These are phyloP conservation scores for Nudaria mundana DNA, from an alignment of 2,888 invertebrate species.

Conservation along the genomic window DNA sequence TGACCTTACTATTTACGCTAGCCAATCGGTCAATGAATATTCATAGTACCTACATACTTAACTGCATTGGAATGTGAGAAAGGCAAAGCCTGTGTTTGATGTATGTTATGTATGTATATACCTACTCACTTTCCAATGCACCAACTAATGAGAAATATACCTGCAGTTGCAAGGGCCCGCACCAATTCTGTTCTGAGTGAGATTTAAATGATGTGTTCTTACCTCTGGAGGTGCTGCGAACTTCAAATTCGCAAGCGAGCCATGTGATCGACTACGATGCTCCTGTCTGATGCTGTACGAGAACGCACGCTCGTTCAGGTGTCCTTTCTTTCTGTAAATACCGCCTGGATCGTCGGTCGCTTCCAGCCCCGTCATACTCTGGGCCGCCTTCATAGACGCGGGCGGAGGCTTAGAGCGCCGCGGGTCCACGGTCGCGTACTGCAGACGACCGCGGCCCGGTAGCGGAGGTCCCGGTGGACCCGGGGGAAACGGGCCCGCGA, in stretches of 20 bases:
- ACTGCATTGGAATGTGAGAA: constrained; percentile 7
- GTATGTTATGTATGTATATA: too few relatives aligned
- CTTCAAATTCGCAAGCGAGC: constrained; percentile 94
- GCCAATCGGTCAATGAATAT: constrained; percentile 16
- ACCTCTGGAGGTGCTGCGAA: constrained; percentile 88
- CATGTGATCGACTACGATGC: constrained; percentile 95
- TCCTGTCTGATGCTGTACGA: constrained; percentile 97
- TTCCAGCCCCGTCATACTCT: constrained; percentile 84
- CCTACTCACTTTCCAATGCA: neutral
- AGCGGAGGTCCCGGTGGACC: constrained; percentile 52
- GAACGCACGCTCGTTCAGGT: constrained; percentile 95
- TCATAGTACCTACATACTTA: constrained; percentile 10
- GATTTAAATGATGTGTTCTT: constrained; percentile 31
- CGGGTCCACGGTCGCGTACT: constrained; percentile 84
- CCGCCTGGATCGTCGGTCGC: constrained; percentile 84
- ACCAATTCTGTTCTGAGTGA: too few relatives aligned
- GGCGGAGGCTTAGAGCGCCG: constrained; percentile 83
- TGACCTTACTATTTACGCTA: constrained; percentile 19
- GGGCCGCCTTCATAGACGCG: constrained; percentile 84
- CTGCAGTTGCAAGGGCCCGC: neutral
- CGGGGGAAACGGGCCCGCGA: constrained; percentile 67
- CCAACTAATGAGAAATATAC: neutral
- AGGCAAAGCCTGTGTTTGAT: neutral
- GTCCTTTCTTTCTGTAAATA: constrained; percentile 94
- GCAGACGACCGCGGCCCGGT: constrained; percentile 66